Evolutionary conservation across 2,888 invertebrate genomes (phyloP).

Genomic region (Loripinus fragilis): DNA sequence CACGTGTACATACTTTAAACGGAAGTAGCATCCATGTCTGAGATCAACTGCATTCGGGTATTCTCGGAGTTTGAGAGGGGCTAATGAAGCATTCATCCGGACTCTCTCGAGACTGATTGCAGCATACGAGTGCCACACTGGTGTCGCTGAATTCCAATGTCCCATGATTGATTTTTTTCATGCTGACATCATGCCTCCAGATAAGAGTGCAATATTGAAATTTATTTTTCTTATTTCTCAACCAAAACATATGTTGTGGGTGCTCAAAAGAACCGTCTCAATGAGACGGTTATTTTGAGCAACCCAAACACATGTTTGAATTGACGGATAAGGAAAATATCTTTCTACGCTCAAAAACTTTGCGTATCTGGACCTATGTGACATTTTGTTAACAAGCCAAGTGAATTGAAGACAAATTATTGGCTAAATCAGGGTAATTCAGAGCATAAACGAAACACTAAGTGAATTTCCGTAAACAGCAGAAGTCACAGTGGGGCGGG

Average conservation of each 20-base stretch:
- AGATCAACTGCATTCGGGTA: slow-evolving; percentile 8
- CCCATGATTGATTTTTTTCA: slow-evolving; percentile 16
- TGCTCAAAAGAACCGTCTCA: no score
- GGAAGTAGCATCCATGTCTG: no score
- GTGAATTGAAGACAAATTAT: slow-evolving; percentile 14
- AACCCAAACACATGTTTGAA: no score
- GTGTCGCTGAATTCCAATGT: neutral
- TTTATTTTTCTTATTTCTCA: no score
- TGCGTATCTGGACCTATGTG: no score
- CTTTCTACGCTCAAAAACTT: no score
- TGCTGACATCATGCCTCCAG: no score
- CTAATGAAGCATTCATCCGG: slow-evolving; percentile 10
- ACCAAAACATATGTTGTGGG: no score
- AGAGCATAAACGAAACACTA: slow-evolving; percentile 61
- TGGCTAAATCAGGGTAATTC: slow-evolving; percentile 69
- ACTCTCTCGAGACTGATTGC: neutral
- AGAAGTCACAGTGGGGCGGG: slow-evolving; percentile 15
- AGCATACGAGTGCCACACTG: neutral
- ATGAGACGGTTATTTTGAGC: no score
- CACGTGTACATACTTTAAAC: no score
- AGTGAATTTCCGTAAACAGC: slow-evolving; percentile 54
- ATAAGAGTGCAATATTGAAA: no score
- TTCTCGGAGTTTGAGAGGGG: neutral
- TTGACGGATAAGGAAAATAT: no score
- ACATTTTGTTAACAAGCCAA: slow-evolving; percentile 22